Conservation (phyloP, 2,113 vertebrate species). For the Daboia siamensis region DNA sequence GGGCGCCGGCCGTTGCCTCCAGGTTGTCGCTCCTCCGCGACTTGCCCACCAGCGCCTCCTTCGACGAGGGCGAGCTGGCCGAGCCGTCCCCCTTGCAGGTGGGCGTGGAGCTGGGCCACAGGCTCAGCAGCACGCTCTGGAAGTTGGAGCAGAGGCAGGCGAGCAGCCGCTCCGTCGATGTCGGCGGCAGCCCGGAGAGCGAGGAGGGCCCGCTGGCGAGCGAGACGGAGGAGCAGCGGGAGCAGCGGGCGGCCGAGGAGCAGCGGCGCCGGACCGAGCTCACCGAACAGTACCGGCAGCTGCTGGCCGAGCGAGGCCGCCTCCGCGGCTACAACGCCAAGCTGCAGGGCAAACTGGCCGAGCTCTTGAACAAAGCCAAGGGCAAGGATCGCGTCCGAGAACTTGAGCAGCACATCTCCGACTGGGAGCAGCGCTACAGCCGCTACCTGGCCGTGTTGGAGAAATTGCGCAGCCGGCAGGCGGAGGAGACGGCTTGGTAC, state of each 20-base stretch:
- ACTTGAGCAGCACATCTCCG: slow-evolving; percentile 11
- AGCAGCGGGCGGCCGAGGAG: not conserved
- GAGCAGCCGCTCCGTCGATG: not conserved
- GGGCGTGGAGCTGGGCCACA: not conserved
- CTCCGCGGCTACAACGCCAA: slow-evolving; percentile 53
- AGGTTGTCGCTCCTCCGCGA: fast-evolving
- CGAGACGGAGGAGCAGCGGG: not conserved
- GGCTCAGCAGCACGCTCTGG: not conserved
- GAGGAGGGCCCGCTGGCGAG: fast-evolving
- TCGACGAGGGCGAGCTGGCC: not conserved
- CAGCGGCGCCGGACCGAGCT: slow-evolving; percentile 51
- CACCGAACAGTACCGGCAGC: slow-evolving; percentile 48
- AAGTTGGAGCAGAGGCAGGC: not conserved
- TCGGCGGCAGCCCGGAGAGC: not conserved
- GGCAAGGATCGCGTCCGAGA: slow-evolving; percentile 18
- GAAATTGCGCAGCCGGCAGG: slow-evolving; percentile 59
- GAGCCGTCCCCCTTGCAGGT: not conserved
- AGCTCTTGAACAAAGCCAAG: slow-evolving; percentile 62
- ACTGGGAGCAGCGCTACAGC: slow-evolving; percentile 66
- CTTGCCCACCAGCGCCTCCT: not conserved
- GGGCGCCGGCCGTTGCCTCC: not conserved
- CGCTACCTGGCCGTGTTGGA: slow-evolving; percentile 56
- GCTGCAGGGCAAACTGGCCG: slow-evolving; percentile 70
- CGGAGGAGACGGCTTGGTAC: slow-evolving; percentile 19
- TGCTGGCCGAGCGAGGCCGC: slow-evolving; percentile 57